A percentile compares a stretch with the other conserved stretches of the same genome.
Conservation (phyloP, 2,113 vertebrate genomes). For the Todiramphus chloris region DNA sequence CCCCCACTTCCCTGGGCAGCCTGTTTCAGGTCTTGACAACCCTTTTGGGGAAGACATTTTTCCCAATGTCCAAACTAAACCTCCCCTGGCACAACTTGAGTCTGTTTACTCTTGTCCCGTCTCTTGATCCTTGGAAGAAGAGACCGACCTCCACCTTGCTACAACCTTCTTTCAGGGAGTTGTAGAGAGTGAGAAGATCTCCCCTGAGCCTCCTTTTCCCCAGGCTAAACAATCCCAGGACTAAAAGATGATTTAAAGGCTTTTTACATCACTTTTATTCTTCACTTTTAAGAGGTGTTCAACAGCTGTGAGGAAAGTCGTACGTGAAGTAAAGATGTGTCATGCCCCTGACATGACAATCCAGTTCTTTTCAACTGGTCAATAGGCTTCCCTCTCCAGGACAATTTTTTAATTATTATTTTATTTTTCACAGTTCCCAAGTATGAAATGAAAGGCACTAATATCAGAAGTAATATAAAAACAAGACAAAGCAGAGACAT, state of each 20-base stretch:
- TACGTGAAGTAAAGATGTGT: not conserved
- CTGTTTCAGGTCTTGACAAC: too few species aligned
- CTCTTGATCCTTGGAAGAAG: too few species aligned
- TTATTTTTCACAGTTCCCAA: not conserved
- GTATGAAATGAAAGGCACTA: not conserved
- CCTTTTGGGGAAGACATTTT: too few species aligned
- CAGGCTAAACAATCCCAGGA: not conserved
- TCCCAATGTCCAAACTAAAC: too few species aligned
- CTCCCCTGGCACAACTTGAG: too few species aligned
- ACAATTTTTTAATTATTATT: not conserved
- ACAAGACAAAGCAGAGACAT: not conserved
- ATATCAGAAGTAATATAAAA: not conserved
- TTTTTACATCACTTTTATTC: not conserved
- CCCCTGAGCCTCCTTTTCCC: too few species aligned
- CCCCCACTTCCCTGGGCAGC: too few species aligned
- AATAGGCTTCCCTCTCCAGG: not conserved
- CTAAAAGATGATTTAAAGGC: not conserved
- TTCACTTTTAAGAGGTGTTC: not conserved
- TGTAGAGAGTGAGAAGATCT: too few species aligned
- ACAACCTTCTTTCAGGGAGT: too few species aligned
- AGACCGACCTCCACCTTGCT: too few species aligned
- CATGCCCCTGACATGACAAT: not conserved
- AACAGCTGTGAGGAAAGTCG: not conserved
- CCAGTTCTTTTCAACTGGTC: not conserved
- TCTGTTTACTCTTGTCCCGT: too few species aligned